These are phyloP conservation scores for Apodemia zela DNA, from an alignment of 2,888 invertebrate species.

Conservation along the genomic window DNA sequence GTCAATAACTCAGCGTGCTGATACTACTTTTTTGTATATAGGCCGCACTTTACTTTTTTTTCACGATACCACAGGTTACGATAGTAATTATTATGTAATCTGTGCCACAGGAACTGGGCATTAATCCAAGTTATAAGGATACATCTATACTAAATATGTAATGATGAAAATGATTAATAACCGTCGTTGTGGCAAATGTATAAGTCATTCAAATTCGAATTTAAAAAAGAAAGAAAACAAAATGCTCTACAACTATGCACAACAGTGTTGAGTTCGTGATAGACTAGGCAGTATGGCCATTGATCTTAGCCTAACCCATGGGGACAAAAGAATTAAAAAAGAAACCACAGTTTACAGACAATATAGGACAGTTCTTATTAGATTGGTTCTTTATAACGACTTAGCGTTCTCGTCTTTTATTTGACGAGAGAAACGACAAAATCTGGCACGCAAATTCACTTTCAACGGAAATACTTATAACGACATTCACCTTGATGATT, in stretches of 20 bases:
- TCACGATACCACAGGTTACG: too few relatives aligned
- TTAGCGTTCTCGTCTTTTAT: background rate
- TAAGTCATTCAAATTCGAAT: background rate
- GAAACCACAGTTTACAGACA: background rate
- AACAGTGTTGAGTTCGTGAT: background rate
- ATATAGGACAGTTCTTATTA: background rate
- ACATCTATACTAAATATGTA: too few relatives aligned
- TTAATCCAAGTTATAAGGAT: too few relatives aligned
- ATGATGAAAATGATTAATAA: too few relatives aligned
- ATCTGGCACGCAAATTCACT: conserved; percentile 1
- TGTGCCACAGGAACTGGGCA: too few relatives aligned
- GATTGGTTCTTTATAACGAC: too few relatives aligned
- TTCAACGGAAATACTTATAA: background rate
- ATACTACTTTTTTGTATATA: too few relatives aligned
- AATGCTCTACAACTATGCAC: background rate
- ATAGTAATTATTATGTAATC: too few relatives aligned
- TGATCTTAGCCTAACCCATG: background rate
- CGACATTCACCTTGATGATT: background rate
- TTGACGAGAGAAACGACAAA: conserved; percentile 1
- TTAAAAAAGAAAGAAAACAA: background rate
- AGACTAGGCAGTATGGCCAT: background rate
- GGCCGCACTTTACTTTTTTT: too few relatives aligned
- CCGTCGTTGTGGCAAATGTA: background rate
- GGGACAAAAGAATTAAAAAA: background rate
- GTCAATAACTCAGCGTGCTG: too few relatives aligned